Conservation (phyloP, 1,140 invertebrate genomes). For the Ceratosolen solmsi region DNA sequence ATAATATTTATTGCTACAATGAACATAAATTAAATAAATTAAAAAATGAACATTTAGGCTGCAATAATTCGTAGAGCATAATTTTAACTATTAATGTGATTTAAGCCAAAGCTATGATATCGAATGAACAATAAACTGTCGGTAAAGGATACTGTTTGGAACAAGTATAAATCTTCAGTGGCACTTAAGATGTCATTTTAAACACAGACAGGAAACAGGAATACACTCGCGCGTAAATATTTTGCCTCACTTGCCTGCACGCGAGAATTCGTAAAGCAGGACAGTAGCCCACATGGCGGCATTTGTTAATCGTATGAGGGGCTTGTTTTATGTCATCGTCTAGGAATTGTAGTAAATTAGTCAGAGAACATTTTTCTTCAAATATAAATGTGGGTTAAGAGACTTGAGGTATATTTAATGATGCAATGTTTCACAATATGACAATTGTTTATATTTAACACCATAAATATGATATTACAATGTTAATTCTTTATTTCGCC, state of each 20-base stretch:
- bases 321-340: slow-evolving; percentile 30
- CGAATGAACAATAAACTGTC: background rate
- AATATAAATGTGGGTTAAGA: background rate
- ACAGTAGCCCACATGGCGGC: slow-evolving; percentile 63
- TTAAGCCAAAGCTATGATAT: background rate
- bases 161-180: slow-evolving; percentile 62
- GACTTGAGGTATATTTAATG: background rate
- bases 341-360: background rate
- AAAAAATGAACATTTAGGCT: background rate
- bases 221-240: slow-evolving; percentile 68
- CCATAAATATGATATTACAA: too few relatives aligned
- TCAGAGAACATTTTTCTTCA: background rate
- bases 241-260: slow-evolving; percentile 65
- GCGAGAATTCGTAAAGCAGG: slow-evolving; percentile 59
- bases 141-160: slow-evolving; percentile 63
- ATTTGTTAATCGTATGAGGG: slow-evolving; percentile 65
- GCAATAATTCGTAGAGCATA: background rate
- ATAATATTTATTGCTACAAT: too few relatives aligned
- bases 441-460: too few relatives aligned
- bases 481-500: too few relatives aligned
- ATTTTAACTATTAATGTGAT: background rate
- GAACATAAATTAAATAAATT: too few relatives aligned
- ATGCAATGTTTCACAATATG: background rate
- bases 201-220: slow-evolving; percentile 69
- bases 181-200: slow-evolving; percentile 72